Evolutionary conservation across 2,888 invertebrate genomes (phyloP), one percentile per base, ranked within the genome.

Genomic region (Harpalus rufipes): DNA sequence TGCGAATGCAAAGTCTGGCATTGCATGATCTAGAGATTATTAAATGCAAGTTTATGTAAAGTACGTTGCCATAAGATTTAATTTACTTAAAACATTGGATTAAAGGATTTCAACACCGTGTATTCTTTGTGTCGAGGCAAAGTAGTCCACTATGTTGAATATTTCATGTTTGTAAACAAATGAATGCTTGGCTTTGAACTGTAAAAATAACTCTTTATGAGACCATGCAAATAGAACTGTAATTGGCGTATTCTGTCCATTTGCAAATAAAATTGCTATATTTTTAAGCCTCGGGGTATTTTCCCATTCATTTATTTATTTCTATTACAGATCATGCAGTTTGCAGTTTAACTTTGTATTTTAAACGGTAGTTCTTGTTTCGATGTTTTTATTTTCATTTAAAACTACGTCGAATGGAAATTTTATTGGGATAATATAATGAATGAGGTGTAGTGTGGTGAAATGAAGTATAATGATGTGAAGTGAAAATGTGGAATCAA

Each of bases 21-120:
- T 65, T 41, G 51, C 51, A 51, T 76, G 76, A 76, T 21, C 16
- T 18, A 7, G 18, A 56, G 56, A 78, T 78, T 78, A 78, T 58
- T 58, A 78, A 78, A 78, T 78, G 78, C 32, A 78, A 78, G 78
- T 78, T 78, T 78, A 78, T 78, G 56, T 78, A 78, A 78, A 78
- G 56, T 58, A 58, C 14, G 56, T 78, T 78, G 25, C 18, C 32
- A 78, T 18, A 56, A 78, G 78, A 78, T 78, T 56, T 78, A 78
- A 78, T 78, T 78, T 58, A 78, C 78, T 78, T 78, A 21, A 78
- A 78, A 78, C 78, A 78, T 58, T 78, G 78, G 78, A 78, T 78
- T 78, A 74, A 78, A 56, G 25, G 78, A 58, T 78, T 78, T 78
- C 25, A 76, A 78, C 58, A 25, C 21, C 78, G 56, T 78, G 39